Percentiles rank a stretch among this genome's conserved stretches.
Evolutionary conservation across 2,113 vertebrate genomes (phyloP).

Genomic region (Xyrauchen texanus): DNA sequence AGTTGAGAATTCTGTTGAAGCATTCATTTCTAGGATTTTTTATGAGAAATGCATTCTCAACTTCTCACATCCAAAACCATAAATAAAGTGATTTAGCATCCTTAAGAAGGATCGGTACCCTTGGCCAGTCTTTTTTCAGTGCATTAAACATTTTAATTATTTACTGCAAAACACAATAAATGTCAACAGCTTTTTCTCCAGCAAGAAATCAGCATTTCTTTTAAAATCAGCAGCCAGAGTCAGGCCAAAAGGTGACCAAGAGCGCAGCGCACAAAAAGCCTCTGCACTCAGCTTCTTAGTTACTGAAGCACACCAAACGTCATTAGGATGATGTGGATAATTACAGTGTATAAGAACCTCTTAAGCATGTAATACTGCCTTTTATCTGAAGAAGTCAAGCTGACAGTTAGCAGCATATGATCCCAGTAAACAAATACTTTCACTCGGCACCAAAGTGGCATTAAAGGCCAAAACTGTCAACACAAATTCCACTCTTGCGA

Average conservation of each 20-base stretch:
- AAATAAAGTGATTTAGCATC: conserved; percentile 1
- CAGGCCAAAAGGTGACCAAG: too few species aligned
- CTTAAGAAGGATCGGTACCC: too few species aligned
- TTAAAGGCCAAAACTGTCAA: conserved; percentile 99
- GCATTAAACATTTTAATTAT: too few species aligned
- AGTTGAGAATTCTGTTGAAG: neutral
- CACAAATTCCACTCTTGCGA: conserved; percentile 92
- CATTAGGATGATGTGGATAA: conserved; percentile 86
- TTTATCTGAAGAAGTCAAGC: conserved; percentile 90
- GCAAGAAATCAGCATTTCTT: conserved; percentile 44
- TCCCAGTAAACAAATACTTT: conserved; percentile 97
- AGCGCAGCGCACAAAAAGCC: conserved; percentile 75
- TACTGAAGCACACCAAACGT: conserved; percentile 81
- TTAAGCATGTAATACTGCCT: conserved; percentile 84
- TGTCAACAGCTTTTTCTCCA: conserved; percentile 53
- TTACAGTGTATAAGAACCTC: conserved; percentile 82
- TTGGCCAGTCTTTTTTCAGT: too few species aligned
- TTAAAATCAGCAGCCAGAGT: neutral
- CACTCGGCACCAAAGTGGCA: conserved; percentile 90
- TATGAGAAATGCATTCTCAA: conserved; percentile 25
- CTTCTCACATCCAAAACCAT: conserved; percentile 18
- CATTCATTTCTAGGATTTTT: neutral
- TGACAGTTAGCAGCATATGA: conserved; percentile 95
- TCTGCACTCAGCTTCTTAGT: conserved; percentile 77
- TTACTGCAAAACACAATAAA: too few species aligned